A percentile compares a stretch with the other conserved stretches of the same genome.
These are phyloP conservation scores for Nemapogon koenigi DNA, from an alignment of 2,888 invertebrate genomes.

Conservation along the genomic window DNA sequence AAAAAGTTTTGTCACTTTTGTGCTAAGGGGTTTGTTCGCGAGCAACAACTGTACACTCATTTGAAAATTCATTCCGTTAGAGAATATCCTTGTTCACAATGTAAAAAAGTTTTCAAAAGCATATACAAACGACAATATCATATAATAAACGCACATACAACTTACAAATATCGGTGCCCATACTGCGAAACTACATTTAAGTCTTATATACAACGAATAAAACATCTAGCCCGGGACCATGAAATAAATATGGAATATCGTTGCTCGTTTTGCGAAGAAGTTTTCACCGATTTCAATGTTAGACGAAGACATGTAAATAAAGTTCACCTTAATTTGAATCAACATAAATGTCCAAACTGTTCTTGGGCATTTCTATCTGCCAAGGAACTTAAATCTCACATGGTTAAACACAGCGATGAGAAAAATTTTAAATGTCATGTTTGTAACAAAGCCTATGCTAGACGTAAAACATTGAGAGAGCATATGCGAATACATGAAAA, in stretches of 20 bases:
- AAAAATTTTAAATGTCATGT: slow-evolving; percentile 12
- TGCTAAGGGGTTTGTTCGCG: slow-evolving; percentile 37
- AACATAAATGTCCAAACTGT: slow-evolving; percentile 12
- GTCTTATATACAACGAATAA: slow-evolving; percentile 42
- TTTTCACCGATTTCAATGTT: slow-evolving; percentile 34
- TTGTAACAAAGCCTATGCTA: slow-evolving; percentile 28
- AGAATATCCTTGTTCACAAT: slow-evolving; percentile 24
- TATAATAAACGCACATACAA: slow-evolving; percentile 41
- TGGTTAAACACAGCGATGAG: slow-evolving; percentile 3
- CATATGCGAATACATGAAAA: slow-evolving; percentile 50
- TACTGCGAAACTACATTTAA: slow-evolving; percentile 43
- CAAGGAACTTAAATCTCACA: slow-evolving; percentile 4
- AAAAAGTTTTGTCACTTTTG: slow-evolving; percentile 33
- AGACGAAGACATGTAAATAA: slow-evolving; percentile 41
- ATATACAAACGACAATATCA: slow-evolving; percentile 34
- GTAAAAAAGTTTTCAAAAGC: slow-evolving; percentile 29
- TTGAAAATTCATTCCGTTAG: slow-evolving; percentile 33
- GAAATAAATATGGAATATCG: slow-evolving; percentile 35
- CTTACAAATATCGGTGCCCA: slow-evolving; percentile 40
- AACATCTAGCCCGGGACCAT: slow-evolving; percentile 44
- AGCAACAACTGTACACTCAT: slow-evolving; percentile 17
- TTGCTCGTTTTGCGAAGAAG: slow-evolving; percentile 29
- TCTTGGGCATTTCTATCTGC: slow-evolving; percentile 8
- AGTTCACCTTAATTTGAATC: slow-evolving; percentile 27
- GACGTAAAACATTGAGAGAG: slow-evolving; percentile 23